phyloP scores from a whole-genome alignment of 2,113 vertebrate species.

The Abramis brama region DNA sequence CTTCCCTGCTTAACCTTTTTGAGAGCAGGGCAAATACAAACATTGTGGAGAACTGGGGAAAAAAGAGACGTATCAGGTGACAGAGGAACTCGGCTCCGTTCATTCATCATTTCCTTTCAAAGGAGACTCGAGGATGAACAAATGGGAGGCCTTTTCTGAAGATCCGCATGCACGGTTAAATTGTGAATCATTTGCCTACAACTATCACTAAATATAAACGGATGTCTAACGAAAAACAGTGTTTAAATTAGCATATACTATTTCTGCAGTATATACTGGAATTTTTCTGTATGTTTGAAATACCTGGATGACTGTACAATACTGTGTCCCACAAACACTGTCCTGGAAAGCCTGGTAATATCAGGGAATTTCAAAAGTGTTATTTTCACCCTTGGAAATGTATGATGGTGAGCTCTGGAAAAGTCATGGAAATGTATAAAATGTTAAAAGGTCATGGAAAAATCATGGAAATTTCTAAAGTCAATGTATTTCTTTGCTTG shows the following conservation, averaged over 20 bases:
- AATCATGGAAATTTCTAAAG: neutral
- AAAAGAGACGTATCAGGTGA: constrained; percentile 20
- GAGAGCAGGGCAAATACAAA: constrained; percentile 35
- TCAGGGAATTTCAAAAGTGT: neutral
- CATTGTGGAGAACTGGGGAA: neutral
- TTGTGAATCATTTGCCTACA: neutral
- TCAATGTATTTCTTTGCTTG: neutral
- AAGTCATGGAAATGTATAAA: neutral
- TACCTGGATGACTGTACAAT: neutral
- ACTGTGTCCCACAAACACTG: neutral
- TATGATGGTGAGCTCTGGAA: neutral
- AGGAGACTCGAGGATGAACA: constrained; percentile 1
- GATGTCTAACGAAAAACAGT: neutral
- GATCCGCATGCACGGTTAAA: neutral
- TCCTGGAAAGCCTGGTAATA: neutral
- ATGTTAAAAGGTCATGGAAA: neutral
- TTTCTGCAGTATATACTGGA: neutral
- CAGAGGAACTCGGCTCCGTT: neutral
- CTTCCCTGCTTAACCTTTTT: constrained; percentile 35
- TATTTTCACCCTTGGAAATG: neutral
- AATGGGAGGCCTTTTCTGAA: neutral
- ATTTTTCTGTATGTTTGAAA: neutral
- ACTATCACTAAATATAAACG: neutral
- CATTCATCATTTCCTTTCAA: constrained; percentile 33
- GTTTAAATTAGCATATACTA: neutral